phyloP scores from a whole-genome alignment of 53 echinoderm and acorn worm species.

The Antedon mediterranea region DNA sequence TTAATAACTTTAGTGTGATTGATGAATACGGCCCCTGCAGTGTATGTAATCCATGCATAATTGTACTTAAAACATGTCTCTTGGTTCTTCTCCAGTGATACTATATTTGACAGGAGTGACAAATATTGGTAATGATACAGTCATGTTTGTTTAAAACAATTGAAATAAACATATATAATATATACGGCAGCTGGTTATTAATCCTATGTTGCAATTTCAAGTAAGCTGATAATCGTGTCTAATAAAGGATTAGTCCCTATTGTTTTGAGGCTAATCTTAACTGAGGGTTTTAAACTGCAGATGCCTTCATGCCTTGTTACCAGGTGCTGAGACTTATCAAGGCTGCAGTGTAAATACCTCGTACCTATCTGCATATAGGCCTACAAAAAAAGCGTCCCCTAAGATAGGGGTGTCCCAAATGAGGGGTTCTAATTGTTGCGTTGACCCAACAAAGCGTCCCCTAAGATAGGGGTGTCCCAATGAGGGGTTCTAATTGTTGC shows the following conservation, averaged over 20 bases:
- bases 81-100: not conserved
- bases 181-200: not conserved
- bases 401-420: no score
- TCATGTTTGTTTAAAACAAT: not conserved
- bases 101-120: not conserved
- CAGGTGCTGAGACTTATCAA: not conserved
- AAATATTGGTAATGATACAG: no score
- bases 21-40: no score
- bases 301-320: not conserved
- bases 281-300: not conserved
- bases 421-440: no score
- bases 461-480: no score
- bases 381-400: no score
- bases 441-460: no score
- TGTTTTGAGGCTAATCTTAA: not conserved
- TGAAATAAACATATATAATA: not conserved
- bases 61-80: no score
- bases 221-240: not conserved
- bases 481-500: no score
- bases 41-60: no score
- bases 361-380: no score
- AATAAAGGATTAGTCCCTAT: not conserved
- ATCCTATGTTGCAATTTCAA: not conserved
- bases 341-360: not conserved
- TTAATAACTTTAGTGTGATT: no score